Percentiles rank a stretch among this genome's conserved stretches.
phyloP scores from a whole-genome alignment of 2,888 invertebrate genomes.

The Zele albiditarsus region DNA sequence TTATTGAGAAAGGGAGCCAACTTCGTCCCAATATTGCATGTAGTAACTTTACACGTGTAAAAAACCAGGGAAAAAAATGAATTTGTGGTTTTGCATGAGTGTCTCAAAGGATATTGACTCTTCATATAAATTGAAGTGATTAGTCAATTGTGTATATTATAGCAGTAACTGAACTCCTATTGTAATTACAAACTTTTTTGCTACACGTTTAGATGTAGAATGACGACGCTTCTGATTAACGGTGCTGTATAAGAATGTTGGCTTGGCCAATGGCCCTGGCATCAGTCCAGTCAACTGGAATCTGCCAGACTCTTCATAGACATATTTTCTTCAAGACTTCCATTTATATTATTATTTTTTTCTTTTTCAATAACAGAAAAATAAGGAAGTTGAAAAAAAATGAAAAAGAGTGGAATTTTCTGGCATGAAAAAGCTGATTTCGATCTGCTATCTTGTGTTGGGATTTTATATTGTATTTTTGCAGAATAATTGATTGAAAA shows the following conservation, averaged over 20 bases:
- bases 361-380: background rate
- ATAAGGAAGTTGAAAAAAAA: background rate
- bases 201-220: slow-evolving; percentile 31
- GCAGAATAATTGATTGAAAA: background rate
- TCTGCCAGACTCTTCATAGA: slow-evolving; percentile 51
- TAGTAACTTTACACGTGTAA: slow-evolving; percentile 50
- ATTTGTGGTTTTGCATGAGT: no score
- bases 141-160: no score
- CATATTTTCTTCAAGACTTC: slow-evolving; percentile 15
- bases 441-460: no score
- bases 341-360: background rate
- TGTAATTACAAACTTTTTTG: no score
- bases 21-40: slow-evolving; percentile 26
- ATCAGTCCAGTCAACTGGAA: slow-evolving; percentile 59
- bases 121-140: no score
- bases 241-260: slow-evolving; percentile 40
- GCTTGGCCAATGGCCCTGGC: slow-evolving; percentile 60
- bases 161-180: no score
- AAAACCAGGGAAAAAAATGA: background rate
- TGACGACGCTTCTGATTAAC: slow-evolving; percentile 49
- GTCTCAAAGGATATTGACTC: no score
- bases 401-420: slow-evolving; percentile 19
- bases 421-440: no score
- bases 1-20: slow-evolving; percentile 46
- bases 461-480: no score